Evolutionary conservation across 1,140 invertebrate species (phyloP).

Genomic region (Parapsyche elsis): DNA sequence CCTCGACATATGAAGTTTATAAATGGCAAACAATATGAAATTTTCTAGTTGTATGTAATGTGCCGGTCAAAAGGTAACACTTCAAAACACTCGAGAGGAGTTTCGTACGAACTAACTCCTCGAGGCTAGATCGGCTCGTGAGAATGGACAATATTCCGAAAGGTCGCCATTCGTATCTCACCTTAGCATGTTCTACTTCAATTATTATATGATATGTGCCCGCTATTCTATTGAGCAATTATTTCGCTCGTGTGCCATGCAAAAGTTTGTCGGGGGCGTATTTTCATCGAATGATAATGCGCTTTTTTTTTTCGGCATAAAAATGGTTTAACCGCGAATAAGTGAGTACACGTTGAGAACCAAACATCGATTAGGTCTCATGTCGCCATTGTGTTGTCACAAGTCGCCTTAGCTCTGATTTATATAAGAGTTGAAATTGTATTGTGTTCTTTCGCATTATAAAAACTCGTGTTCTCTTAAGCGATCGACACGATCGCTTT

Average conservation of each 20-base stretch:
- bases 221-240: no score
- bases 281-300: no score
- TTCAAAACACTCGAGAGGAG: background rate
- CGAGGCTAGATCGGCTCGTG: slow-evolving; percentile 2
- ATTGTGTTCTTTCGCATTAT: slow-evolving; percentile 22
- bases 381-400: slow-evolving; percentile 26
- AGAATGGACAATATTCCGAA: slow-evolving; percentile 18
- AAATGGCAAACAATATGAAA: no score
- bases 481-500: slow-evolving; percentile 17
- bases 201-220: no score
- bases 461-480: slow-evolving; percentile 7
- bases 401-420: slow-evolving; percentile 20
- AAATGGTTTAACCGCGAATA: no score
- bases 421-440: slow-evolving; percentile 22
- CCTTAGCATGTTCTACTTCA: no score
- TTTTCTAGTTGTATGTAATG: background rate
- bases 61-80: slow-evolving; percentile 7
- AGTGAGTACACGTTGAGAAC: background rate
- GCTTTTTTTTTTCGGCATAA: no score
- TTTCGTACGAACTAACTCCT: background rate
- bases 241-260: no score
- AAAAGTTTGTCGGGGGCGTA: no score
- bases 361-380: slow-evolving; percentile 26
- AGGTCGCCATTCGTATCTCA: background rate
- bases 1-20: background rate